Evolutionary conservation across 2,888 invertebrate genomes (phyloP).

Genomic region (Steinernema hermaphroditum): DNA sequence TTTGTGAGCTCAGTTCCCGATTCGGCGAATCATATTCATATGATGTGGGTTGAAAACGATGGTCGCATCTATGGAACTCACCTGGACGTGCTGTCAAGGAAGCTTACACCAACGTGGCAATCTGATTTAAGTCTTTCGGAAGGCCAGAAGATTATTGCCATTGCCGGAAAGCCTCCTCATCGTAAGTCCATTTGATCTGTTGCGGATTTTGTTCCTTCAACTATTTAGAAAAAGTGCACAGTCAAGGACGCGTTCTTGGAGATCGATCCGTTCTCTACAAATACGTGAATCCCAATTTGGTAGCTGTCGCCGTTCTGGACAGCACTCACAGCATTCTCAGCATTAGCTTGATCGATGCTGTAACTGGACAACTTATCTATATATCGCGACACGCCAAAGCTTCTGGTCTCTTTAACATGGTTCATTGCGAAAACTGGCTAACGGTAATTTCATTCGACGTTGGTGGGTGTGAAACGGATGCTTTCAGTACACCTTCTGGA

Average conservation of each 20-base stretch:
- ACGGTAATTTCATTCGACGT: too few relatives aligned
- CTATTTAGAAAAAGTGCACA: constrained; percentile 74
- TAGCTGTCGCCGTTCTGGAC: constrained; percentile 73
- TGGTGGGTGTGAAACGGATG: too few relatives aligned
- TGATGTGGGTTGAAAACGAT: not conserved
- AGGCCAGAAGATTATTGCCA: constrained; percentile 52
- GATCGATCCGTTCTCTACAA: constrained; percentile 97
- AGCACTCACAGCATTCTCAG: constrained; percentile 32
- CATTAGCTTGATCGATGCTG: constrained; percentile 76
- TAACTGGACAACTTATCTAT: constrained; percentile 84
- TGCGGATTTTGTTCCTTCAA: not conserved
- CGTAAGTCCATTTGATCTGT: constrained; percentile 45
- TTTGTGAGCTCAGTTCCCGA: constrained; percentile 38
- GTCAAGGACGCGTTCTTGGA: constrained; percentile 88
- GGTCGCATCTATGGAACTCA: not conserved
- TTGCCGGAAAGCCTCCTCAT: constrained; percentile 54
- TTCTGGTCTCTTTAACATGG: constrained; percentile 80
- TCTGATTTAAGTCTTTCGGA: constrained; percentile 46
- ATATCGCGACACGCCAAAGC: constrained; percentile 83
- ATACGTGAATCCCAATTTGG: constrained; percentile 94
- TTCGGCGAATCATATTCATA: not conserved
- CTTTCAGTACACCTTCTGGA: constrained; percentile 87
- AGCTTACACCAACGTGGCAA: constrained; percentile 43
- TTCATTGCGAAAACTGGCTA: constrained; percentile 95
- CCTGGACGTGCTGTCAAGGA: not conserved